These are phyloP conservation scores for Aviceda subcristata DNA, from an alignment of 2,113 vertebrate genomes.

Conservation along the genomic window DNA sequence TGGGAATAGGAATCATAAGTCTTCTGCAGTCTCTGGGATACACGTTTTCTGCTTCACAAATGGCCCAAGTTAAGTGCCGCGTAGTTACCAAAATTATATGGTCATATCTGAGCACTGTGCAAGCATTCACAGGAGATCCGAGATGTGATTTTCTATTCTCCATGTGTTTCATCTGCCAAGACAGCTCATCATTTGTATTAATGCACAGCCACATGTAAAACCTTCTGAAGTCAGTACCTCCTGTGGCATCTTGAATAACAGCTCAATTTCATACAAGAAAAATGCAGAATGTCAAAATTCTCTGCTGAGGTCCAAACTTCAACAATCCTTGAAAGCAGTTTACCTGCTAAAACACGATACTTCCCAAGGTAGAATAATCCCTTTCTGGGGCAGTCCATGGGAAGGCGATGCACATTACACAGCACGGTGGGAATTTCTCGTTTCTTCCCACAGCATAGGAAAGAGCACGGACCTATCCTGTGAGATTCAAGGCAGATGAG, in stretches of 20 bases:
- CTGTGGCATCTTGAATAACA: not conserved
- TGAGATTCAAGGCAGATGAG: not conserved
- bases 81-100: not conserved
- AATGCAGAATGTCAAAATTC: not conserved
- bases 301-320: not conserved
- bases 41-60: not conserved
- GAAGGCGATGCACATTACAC: not conserved
- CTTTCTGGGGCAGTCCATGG: not conserved
- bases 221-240: not conserved
- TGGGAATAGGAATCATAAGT: not conserved
- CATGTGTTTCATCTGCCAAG: not conserved
- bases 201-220: not conserved
- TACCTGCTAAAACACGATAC: not conserved
- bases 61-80: not conserved
- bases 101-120: not conserved
- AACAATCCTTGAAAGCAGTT: constrained; percentile 1
- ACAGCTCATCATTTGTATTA: not conserved
- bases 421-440: not conserved
- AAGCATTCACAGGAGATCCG: not conserved
- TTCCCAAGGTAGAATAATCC: not conserved
- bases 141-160: not conserved
- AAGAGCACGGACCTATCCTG: not conserved
- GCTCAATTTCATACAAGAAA: not conserved
- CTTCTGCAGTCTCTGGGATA: not conserved
- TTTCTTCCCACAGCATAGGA: not conserved